phyloP scores from a whole-genome alignment of 2,888 invertebrate genomes.

The Amphiduros pacificus region DNA sequence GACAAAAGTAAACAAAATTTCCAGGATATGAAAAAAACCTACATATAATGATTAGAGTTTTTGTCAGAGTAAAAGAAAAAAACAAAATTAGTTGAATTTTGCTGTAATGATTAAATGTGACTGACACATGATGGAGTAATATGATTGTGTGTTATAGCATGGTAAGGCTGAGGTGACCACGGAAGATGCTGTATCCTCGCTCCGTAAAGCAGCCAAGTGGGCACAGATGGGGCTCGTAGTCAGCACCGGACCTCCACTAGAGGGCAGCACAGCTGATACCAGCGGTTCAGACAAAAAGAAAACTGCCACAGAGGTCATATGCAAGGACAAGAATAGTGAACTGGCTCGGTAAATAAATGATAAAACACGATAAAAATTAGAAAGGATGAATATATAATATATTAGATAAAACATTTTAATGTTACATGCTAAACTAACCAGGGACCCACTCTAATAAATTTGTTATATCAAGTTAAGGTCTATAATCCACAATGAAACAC shows the following conservation, averaged over 20 bases:
- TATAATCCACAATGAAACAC: too few relatives aligned
- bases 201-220: constrained; percentile 57
- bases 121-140: too few relatives aligned
- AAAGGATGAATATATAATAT: neutral
- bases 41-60: too few relatives aligned
- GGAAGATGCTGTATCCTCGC: constrained; percentile 55
- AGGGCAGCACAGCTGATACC: constrained; percentile 30
- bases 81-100: neutral
- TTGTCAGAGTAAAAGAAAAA: neutral
- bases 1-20: constrained; percentile 51
- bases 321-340: constrained; percentile 57
- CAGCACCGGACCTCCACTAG: constrained; percentile 54
- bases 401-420: too few relatives aligned
- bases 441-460: too few relatives aligned
- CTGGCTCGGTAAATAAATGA: constrained; percentile 45
- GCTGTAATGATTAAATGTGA: neutral
- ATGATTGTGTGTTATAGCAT: too few relatives aligned
- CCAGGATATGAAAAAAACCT: neutral
- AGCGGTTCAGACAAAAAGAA: constrained; percentile 50
- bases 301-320: constrained; percentile 50
- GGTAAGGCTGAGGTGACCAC: constrained; percentile 55
- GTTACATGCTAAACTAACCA: too few relatives aligned
- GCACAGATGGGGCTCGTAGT: constrained; percentile 58
- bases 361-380: neutral
- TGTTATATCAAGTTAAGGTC: too few relatives aligned